These are phyloP conservation scores for Monoplex corrugatus DNA, from an alignment of 2,888 invertebrate genomes.

Conservation along the genomic window DNA sequence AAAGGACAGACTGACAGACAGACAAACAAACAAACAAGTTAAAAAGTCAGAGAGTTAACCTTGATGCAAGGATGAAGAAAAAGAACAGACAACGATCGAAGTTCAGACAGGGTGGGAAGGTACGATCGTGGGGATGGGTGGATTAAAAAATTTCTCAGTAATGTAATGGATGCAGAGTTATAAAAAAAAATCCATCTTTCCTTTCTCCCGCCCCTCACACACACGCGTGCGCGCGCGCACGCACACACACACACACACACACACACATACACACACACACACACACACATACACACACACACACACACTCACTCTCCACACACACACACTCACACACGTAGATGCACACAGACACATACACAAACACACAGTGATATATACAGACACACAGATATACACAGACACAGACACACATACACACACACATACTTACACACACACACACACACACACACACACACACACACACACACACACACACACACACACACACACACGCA, in stretches of 20 bases:
- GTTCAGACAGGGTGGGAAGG: not conserved
- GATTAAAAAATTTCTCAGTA: too few relatives aligned
- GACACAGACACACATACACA: not conserved
- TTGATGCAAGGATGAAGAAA: not conserved
- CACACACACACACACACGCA: slow-evolving; percentile 21
- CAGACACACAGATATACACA: slow-evolving; percentile 20
- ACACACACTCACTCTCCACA: not conserved
- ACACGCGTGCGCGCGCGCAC: not conserved
- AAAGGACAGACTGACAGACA: not conserved
- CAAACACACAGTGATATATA: slow-evolving; percentile 14
- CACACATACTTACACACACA: not conserved
- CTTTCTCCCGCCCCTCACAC: not conserved
- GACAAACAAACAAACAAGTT: not conserved
- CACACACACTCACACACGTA: slow-evolving; percentile 6
- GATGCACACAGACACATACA: slow-evolving; percentile 14
- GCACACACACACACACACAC: not conserved
- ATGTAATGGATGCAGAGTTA: too few relatives aligned
- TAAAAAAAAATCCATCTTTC: not conserved
- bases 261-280: not conserved
- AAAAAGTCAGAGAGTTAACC: not conserved
- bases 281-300: not conserved
- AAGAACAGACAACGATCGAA: not conserved
- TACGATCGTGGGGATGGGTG: not conserved
- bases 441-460: not conserved
- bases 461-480: not conserved